phyloP scores from a whole-genome alignment of 2,888 invertebrate species.

The Teleogryllus oceanicus region DNA sequence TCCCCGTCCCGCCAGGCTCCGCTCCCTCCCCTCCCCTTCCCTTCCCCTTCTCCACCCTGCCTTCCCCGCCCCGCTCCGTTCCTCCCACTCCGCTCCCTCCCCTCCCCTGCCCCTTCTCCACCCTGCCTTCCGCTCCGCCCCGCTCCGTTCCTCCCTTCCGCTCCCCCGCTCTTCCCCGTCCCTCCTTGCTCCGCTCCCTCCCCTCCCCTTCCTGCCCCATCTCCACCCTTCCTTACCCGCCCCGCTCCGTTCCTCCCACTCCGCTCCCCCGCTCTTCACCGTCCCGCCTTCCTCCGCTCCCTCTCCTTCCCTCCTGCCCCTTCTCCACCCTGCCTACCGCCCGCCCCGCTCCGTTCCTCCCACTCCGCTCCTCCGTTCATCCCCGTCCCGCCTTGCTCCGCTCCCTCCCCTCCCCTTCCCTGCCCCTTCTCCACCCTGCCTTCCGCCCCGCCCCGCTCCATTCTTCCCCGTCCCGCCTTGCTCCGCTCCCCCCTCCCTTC shows the following conservation, averaged over 20 bases:
- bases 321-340: background rate
- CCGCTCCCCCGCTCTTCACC: background rate
- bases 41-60: no score
- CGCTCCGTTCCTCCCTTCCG: no score
- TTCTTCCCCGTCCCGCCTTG: no score
- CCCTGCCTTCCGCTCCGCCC: no score
- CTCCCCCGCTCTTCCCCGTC: accelerated
- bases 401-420: background rate
- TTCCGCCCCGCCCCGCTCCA: background rate
- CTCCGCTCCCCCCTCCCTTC: no score
- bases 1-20: no score
- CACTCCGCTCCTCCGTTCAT: background rate
- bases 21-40: no score
- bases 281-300: background rate
- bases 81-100: no score
- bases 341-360: background rate
- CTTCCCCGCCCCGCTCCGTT: no score
- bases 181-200: no score
- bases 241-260: background rate
- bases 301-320: background rate
- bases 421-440: background rate
- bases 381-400: background rate
- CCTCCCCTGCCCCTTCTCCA: accelerated
- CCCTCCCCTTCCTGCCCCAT: background rate
- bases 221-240: background rate